phyloP scores from a whole-genome alignment of 1,140 invertebrate species.

The Drosophila novamexicana region DNA sequence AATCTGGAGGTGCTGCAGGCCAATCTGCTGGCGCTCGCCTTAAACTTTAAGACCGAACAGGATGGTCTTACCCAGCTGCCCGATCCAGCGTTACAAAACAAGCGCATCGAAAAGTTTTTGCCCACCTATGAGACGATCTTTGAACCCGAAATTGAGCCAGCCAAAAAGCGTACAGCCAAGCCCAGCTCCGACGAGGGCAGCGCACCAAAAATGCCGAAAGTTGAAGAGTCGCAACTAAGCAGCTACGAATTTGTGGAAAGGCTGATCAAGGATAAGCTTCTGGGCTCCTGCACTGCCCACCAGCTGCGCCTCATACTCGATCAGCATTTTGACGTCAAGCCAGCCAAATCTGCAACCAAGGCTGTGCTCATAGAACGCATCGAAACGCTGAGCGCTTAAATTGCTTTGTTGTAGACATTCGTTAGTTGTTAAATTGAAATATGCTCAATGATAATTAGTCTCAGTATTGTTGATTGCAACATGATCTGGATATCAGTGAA shows the following conservation, averaged over 20 bases:
- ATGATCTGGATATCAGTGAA: neutral
- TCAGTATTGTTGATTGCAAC: neutral
- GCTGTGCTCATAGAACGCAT: slow-evolving; percentile 54
- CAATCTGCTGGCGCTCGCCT: slow-evolving; percentile 65
- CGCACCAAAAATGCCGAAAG: slow-evolving; percentile 61
- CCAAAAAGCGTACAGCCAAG: slow-evolving; percentile 61
- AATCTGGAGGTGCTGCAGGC: slow-evolving; percentile 67
- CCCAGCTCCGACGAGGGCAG: slow-evolving; percentile 24
- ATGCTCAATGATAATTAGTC: neutral
- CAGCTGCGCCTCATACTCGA: slow-evolving; percentile 62
- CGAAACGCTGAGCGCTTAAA: slow-evolving; percentile 9
- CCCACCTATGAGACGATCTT: slow-evolving; percentile 64
- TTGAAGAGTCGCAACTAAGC: slow-evolving; percentile 46
- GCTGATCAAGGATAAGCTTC: slow-evolving; percentile 40
- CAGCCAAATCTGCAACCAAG: slow-evolving; percentile 39
- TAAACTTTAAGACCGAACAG: slow-evolving; percentile 66
- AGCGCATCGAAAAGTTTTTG: slow-evolving; percentile 67
- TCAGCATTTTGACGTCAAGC: slow-evolving; percentile 45
- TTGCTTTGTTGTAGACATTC: neutral
- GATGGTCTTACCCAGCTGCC: slow-evolving; percentile 56
- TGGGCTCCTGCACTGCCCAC: slow-evolving; percentile 49
- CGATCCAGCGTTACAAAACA: slow-evolving; percentile 61
- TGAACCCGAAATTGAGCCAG: slow-evolving; percentile 42
- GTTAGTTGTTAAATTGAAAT: neutral
- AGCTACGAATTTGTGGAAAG: slow-evolving; percentile 46